Evolutionary conservation across 2,797 vertebrate species (phyloP), one percentile per base, ranked within the genome.

Genomic region (Vireo griseus): DNA sequence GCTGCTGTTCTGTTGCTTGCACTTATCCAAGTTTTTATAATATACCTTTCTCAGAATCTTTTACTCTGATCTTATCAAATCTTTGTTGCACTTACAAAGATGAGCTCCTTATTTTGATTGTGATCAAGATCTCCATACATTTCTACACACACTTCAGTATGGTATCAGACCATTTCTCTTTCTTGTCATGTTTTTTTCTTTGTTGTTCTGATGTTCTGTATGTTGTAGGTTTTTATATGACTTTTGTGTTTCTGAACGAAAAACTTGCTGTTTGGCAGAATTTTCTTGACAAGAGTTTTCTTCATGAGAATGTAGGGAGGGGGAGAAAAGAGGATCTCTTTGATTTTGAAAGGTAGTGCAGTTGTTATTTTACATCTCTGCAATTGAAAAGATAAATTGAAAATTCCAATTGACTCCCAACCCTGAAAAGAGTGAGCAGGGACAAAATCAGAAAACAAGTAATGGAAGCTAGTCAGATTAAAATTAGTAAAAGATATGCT

Each of bases 291-390:
- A 85, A 29, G 52, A 85, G 28, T 50, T 79, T 93, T 67, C 40
- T 79, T 73, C 17, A 16, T 58, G 29, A 59, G 15, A 68, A 51
- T 33, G n/a, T 26, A 10, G 3, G 4, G 14, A 13, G 5, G 5
- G 2, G 37, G 37, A 13, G 0, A 14, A 66, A 77, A 21, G 59
- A 51, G 11, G 6, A 40, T 67, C 35, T 77, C 26, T 86, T 18
- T 83, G 33, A 44, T 74, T 86, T 76, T 73, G 71, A 51, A 80
- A 75, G 37, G 51, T 77, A 61, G 13, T 2, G 1, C 45, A 59
- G 52, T 69, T 73, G 75, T 93, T 92, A 80, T 65, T 95, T 91
- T 86, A 57, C 45, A 47, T 91, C 24, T 89, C 33, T 76, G n/a
- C 42, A 47, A 50, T 4, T 80, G 72, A 74, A 69, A 77, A 86